Evolutionary conservation across 2,797 vertebrate species (phyloP), one percentile per base, ranked within the genome.

Genomic region (Ciconia nigra): DNA sequence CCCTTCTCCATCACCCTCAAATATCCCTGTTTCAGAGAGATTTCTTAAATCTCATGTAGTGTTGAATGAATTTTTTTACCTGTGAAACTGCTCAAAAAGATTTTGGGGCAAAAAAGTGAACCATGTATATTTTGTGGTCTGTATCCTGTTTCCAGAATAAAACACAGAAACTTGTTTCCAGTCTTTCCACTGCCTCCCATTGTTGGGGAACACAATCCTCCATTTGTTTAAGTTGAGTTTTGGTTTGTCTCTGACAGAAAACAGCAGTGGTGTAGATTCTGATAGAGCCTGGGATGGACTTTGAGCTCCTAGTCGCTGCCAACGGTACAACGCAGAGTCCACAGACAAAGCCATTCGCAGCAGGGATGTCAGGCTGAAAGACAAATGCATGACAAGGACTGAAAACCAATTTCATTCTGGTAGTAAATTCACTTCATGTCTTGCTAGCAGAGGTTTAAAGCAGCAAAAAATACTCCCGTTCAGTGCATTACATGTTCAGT

Each of bases 21-120:
- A 21, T 33, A 46, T 9, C 31, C 9, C 8, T 4, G 1, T 54
- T 78, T 81, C 33, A 73, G 63, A 66, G 14, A 39, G 3, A 59
- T 3, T 55, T 74, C 42, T 83, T 44, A 31, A 78, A 66, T 47
- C 8, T 69, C 22, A 25, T 3, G 0, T 13, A 25, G 22, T 14
- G 54, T 0, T 19, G 59, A 46, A 54, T 46, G 8, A 33, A 0
- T 39, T 35, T n/a, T n/a, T 61, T 83, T 96, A 98, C 98, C 98
- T 98, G 87, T 97, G 96, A 94, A 98, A 98, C 83, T 98, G 98
- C 69, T 98, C 97, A 79, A 97, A 96, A 70, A 99, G 87, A 42
- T 98, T 98, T 91, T 72, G 96, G 20, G 98, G 98, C 80, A 98
- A 88, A 95, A 99, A 98, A 41, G 94, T 98, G 84, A 98, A 29